These are phyloP conservation scores for Drosophila subpulchrella DNA, from an alignment of 1,140 invertebrate species.

Conservation along the genomic window DNA sequence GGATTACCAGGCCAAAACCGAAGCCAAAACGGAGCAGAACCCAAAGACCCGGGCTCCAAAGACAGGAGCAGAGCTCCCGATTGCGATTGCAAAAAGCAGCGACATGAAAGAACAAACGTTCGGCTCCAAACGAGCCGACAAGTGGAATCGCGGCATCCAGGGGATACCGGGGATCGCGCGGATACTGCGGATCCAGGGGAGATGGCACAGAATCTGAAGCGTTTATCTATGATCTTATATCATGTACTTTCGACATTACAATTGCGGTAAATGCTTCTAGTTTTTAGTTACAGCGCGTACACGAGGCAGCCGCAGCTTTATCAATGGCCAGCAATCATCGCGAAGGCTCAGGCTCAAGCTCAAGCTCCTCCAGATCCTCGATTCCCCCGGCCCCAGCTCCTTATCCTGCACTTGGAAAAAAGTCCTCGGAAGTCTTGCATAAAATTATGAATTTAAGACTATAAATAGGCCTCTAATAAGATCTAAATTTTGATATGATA, in stretches of 20 bases:
- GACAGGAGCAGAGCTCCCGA: conserved; percentile 61
- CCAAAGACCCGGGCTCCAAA: conserved; percentile 42
- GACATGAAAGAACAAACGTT: conserved; percentile 75
- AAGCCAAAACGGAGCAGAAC: conserved; percentile 56
- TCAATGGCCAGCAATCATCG: conserved; percentile 79
- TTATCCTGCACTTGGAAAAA: conserved; percentile 8
- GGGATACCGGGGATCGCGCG: not conserved
- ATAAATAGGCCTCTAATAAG: too few relatives aligned
- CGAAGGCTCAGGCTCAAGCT: conserved; percentile 33
- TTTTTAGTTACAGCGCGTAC: conserved; percentile 84
- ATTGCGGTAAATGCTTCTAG: conserved; percentile 85
- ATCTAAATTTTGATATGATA: too few relatives aligned
- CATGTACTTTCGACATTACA: conserved; percentile 85
- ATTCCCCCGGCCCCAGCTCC: not conserved
- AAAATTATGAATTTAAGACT: not conserved
- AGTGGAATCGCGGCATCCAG: conserved; percentile 30
- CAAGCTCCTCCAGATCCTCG: conserved; percentile 31
- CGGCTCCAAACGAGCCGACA: conserved; percentile 72
- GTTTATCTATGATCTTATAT: conserved; percentile 84
- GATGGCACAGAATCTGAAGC: conserved; percentile 80
- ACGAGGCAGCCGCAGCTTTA: conserved; percentile 74
- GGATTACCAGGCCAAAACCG: conserved; percentile 34
- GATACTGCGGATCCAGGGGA: conserved; percentile 23
- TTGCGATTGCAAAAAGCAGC: conserved; percentile 49
- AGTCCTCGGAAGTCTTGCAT: accelerated